Evolutionary conservation across 2,888 invertebrate species (phyloP).

Genomic region (Chloroclysta siterata): DNA sequence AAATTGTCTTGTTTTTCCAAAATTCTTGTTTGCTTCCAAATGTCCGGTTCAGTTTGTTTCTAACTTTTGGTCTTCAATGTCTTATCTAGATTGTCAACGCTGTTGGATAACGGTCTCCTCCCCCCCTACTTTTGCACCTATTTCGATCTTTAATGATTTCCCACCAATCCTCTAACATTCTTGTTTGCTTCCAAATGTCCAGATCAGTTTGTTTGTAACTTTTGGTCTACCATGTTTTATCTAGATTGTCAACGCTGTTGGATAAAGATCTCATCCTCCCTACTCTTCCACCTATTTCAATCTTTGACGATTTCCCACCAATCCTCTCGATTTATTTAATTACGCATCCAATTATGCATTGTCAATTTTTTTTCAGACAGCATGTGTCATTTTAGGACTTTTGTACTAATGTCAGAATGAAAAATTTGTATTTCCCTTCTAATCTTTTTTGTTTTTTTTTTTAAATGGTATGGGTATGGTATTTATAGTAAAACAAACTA

Average conservation of each 20-base stretch:
- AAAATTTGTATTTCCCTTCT: not conserved
- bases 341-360: too few relatives aligned
- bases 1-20: not conserved
- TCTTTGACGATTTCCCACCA: too few relatives aligned
- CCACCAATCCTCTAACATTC: not conserved
- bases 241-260: not conserved
- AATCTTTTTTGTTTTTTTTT: not conserved
- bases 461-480: not conserved
- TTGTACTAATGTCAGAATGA: not conserved
- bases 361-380: too few relatives aligned
- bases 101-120: too few relatives aligned
- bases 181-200: not conserved
- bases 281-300: too few relatives aligned
- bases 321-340: too few relatives aligned
- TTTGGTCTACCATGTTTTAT: not conserved
- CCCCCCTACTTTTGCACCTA: too few relatives aligned
- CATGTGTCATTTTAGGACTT: not conserved
- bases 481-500: not conserved
- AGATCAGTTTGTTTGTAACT: not conserved
- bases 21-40: not conserved
- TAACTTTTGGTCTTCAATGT: not conserved
- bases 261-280: too few relatives aligned
- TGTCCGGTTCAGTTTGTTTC: not conserved
- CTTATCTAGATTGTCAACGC: not conserved
- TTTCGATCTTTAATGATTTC: too few relatives aligned